These are phyloP conservation scores for Eilema sororculum DNA, from an alignment of 2,888 invertebrate genomes.

Conservation along the genomic window DNA sequence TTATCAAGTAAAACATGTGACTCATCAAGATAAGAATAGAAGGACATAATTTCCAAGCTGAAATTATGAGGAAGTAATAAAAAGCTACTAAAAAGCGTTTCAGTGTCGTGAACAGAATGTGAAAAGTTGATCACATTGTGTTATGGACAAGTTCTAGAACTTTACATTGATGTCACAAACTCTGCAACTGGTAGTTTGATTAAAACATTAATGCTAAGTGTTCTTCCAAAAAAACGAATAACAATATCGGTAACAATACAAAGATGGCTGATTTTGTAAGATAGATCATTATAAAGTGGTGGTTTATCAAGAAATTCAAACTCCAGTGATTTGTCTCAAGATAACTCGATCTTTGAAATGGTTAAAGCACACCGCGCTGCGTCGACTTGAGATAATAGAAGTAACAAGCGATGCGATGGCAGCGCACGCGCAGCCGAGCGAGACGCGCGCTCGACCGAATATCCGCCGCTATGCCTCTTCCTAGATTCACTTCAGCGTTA, in stretches of 20 bases:
- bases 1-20: not conserved
- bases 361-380: slow-evolving; percentile 65
- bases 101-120: slow-evolving; percentile 11
- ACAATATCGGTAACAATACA: not conserved
- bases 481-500: slow-evolving; percentile 66
- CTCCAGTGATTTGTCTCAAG: slow-evolving; percentile 70
- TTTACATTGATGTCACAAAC: not conserved
- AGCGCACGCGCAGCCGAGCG: slow-evolving; percentile 77
- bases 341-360: slow-evolving; percentile 72
- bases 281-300: slow-evolving; percentile 6
- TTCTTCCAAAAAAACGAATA: slow-evolving; percentile 1
- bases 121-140: slow-evolving; percentile 10
- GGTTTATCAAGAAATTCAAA: slow-evolving; percentile 46
- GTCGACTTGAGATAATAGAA: slow-evolving; percentile 77
- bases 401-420: slow-evolving; percentile 79
- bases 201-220: not conserved
- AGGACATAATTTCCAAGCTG: not conserved
- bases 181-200: not conserved
- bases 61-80: slow-evolving; percentile 15
- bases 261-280: not conserved
- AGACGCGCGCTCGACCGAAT: slow-evolving; percentile 82
- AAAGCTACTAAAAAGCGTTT: slow-evolving; percentile 13
- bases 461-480: slow-evolving; percentile 80
- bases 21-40: not conserved
- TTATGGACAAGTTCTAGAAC: slow-evolving; percentile 11